Evolutionary conservation across 2,113 vertebrate genomes (phyloP).

Genomic region (Ictidomys tridecemlineatus): DNA sequence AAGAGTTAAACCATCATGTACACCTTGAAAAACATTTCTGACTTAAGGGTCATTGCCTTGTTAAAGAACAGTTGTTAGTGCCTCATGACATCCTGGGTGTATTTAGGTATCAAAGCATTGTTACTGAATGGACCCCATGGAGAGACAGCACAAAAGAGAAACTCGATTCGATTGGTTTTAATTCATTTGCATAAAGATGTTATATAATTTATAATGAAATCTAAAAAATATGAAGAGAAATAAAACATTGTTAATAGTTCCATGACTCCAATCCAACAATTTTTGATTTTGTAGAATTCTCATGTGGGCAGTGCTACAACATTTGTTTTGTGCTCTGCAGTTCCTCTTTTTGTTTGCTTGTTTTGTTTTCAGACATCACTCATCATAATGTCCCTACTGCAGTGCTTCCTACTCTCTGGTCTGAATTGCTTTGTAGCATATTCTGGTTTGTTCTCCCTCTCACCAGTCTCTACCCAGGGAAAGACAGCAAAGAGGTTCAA

Average conservation of each 20-base stretch:
- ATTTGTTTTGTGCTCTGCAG: not conserved
- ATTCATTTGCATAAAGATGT: not conserved
- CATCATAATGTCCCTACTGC: fast-evolving
- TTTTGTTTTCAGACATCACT: not conserved
- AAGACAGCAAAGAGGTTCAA: not conserved
- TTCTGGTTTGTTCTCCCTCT: not conserved
- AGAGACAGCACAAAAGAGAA: not conserved
- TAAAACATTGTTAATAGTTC: not conserved
- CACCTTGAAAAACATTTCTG: not conserved
- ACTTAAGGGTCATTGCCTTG: not conserved
- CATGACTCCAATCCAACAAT: not conserved
- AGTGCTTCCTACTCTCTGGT: not conserved
- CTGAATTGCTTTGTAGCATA: not conserved
- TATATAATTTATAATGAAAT: not conserved
- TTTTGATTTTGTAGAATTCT: not conserved
- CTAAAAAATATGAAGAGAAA: not conserved
- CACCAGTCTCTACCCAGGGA: not conserved
- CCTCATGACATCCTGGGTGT: fast-evolving
- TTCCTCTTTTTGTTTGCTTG: not conserved
- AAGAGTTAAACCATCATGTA: not conserved
- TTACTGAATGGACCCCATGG: not conserved
- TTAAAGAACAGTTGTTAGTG: not conserved
- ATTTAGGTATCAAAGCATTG: not conserved
- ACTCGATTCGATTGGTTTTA: not conserved
- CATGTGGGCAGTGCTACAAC: too few relatives aligned